Conservation (phyloP, 1,140 invertebrate species). For the Drosophila bifasciata region DNA sequence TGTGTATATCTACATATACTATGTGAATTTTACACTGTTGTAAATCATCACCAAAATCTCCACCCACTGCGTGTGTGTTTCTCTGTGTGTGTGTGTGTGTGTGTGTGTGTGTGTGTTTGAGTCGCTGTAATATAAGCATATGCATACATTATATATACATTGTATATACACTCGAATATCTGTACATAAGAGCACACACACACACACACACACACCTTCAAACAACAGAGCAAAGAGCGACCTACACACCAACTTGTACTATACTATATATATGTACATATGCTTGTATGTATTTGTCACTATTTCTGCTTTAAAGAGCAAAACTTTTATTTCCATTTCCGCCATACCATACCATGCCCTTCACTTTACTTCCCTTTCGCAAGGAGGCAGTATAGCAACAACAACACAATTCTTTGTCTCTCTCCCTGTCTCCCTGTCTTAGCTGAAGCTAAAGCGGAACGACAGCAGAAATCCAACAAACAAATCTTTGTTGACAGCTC, state of each 20-base stretch:
- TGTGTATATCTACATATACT: too few relatives aligned
- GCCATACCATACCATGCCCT: too few relatives aligned
- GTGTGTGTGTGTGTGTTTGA: conserved; percentile 24
- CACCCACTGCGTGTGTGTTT: conserved; percentile 53
- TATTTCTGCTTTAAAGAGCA: conserved; percentile 26
- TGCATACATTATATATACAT: conserved; percentile 36
- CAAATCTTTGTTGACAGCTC: conserved; percentile 72
- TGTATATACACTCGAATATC: conserved; percentile 40
- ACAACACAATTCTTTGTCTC: too few relatives aligned
- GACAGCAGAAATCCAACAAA: conserved; percentile 43
- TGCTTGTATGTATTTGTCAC: conserved; percentile 43
- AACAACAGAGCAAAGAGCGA: conserved; percentile 10
- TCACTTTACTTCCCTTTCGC: too few relatives aligned
- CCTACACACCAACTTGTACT: not conserved
- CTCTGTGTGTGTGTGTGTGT: too few relatives aligned
- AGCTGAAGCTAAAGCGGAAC: conserved; percentile 1
- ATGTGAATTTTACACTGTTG: conserved; percentile 32
- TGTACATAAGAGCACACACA: conserved; percentile 22
- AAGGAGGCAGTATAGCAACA: too few relatives aligned
- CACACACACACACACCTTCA: conserved; percentile 14
- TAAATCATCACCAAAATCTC: conserved; percentile 63
- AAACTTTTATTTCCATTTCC: too few relatives aligned
- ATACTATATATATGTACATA: too few relatives aligned
- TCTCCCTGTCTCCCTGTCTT: too few relatives aligned
- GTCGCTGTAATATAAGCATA: conserved; percentile 43